phyloP scores from a whole-genome alignment of 2,113 vertebrate species.

The Chaetodon auriga region DNA sequence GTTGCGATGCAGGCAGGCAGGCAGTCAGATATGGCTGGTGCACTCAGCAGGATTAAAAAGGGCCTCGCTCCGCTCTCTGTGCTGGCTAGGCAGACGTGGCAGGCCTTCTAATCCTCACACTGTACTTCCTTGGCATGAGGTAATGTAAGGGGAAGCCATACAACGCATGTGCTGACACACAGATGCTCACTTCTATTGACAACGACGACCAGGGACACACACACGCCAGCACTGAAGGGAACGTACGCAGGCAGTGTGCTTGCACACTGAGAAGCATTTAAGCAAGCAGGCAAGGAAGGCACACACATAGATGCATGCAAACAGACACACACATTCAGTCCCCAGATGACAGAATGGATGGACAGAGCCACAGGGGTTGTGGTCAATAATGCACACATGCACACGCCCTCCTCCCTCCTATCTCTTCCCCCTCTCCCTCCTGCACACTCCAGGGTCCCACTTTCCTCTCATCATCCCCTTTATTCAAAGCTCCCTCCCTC shows the following conservation, averaged over 20 bases:
- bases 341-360: conserved; percentile 64
- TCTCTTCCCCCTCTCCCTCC: conserved; percentile 33
- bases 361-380: conserved; percentile 70
- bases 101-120: conserved; percentile 74
- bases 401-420: conserved; percentile 33
- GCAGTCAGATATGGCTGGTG: conserved; percentile 69
- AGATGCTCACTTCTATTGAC: conserved; percentile 36
- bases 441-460: conserved; percentile 59
- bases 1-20: conserved; percentile 65
- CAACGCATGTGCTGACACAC: conserved; percentile 61
- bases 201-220: conserved; percentile 27
- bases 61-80: conserved; percentile 65
- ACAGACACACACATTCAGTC: conserved; percentile 30
- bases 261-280: conserved; percentile 25
- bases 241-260: background rate
- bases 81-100: conserved; percentile 75
- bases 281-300: conserved; percentile 24
- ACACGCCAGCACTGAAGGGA: conserved; percentile 10
- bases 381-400: conserved; percentile 74
- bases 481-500: conserved; percentile 55
- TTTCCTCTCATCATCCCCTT: conserved; percentile 65
- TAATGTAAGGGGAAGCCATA: conserved; percentile 61
- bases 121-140: conserved; percentile 70
- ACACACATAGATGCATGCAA: conserved; percentile 1
- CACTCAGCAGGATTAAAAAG: conserved; percentile 80